phyloP scores from a whole-genome alignment of 2,888 invertebrate genomes.

The Patella depressa region DNA sequence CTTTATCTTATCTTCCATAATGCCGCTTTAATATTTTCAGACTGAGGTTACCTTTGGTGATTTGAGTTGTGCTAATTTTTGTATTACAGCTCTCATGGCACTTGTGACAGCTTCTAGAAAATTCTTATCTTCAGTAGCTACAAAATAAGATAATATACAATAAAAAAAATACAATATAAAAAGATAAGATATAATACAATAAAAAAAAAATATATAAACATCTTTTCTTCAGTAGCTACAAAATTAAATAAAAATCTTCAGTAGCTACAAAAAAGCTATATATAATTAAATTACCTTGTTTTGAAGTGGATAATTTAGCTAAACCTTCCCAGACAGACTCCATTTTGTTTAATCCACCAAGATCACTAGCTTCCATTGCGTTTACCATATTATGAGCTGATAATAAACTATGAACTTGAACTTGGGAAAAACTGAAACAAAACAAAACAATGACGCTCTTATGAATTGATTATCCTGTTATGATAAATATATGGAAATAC shows the following conservation, averaged over 20 bases:
- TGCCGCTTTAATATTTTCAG: neutral
- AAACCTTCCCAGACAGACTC: slow-evolving; percentile 78
- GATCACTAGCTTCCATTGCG: slow-evolving; percentile 76
- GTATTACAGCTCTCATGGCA: slow-evolving; percentile 82
- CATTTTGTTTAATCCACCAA: slow-evolving; percentile 76
- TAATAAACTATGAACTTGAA: slow-evolving; percentile 79
- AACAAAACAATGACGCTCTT: neutral
- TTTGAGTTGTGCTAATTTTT: slow-evolving; percentile 76
- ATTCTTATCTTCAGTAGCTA: slow-evolving; percentile 57
- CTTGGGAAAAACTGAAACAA: slow-evolving; percentile 51
- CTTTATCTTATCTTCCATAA: neutral
- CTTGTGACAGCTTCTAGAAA: slow-evolving; percentile 81
- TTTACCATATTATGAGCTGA: slow-evolving; percentile 81
- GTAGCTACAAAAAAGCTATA: slow-evolving; percentile 36
- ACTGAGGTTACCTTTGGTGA: slow-evolving; percentile 52
- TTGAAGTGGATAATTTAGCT: slow-evolving; percentile 77
- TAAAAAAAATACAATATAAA: no score
- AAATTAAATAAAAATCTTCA: slow-evolving; percentile 44
- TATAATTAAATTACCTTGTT: slow-evolving; percentile 66
- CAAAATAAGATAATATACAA: slow-evolving; percentile 13
- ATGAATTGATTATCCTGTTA: no score
- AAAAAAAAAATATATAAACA: slow-evolving; percentile 68
- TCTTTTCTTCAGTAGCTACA: slow-evolving; percentile 56
- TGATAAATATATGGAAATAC: no score
- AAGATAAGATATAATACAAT: no score